phyloP scores from a whole-genome alignment of 1,140 invertebrate genomes.

The Neodiprion lecontei region DNA sequence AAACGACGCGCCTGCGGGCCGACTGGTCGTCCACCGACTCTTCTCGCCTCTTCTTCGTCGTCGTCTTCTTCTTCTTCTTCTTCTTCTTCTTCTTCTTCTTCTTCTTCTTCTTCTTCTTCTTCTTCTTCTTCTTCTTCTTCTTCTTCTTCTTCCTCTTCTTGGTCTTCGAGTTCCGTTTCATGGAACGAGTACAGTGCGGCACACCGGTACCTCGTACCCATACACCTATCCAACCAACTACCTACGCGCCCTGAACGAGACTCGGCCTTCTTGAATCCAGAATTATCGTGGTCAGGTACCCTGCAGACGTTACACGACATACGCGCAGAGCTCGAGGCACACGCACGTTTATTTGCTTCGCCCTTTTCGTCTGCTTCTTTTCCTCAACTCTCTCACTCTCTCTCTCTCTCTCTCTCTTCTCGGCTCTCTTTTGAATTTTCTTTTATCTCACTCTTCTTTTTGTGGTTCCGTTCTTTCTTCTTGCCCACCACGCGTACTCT shows the following conservation, averaged over 20 bases:
- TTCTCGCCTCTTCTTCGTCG: conserved; percentile 28
- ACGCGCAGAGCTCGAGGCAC: too few species aligned
- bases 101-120: conserved; percentile 7
- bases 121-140: conserved; percentile 14
- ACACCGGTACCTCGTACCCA: too few species aligned
- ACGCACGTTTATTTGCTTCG: too few species aligned
- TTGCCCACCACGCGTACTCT: too few species aligned
- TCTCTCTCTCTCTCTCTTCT: background rate
- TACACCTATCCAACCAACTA: too few species aligned
- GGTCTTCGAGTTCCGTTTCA: background rate
- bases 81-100: conserved; percentile 9
- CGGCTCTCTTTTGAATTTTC: background rate
- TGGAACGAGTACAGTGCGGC: background rate
- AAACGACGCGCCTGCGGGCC: conserved; percentile 48
- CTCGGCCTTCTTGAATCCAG: background rate
- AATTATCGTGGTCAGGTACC: too few species aligned
- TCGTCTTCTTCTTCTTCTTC: conserved; percentile 27
- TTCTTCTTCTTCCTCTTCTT: background rate
- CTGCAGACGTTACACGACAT: too few species aligned
- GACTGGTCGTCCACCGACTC: conserved; percentile 29
- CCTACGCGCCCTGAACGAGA: too few species aligned
- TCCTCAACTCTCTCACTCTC: background rate
- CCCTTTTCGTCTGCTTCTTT: too few species aligned
- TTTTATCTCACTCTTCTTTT: too few species aligned
- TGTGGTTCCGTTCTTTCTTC: too few species aligned